Base-by-base conservation (phyloP, 2,888 invertebrate species). In the Alloscopus bannaensis region DNA sequence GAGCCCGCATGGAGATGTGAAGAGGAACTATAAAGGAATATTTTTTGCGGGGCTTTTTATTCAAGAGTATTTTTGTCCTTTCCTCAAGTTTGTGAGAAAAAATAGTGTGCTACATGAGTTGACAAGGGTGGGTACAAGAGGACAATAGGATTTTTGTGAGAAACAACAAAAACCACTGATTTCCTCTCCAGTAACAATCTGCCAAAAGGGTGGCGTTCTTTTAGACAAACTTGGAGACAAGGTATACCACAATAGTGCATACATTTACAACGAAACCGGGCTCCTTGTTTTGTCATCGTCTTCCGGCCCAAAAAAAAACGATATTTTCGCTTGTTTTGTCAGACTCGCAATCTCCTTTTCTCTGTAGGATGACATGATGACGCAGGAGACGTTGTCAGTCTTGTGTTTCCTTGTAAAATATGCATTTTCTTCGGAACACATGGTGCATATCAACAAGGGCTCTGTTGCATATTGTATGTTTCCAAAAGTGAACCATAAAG, bases 341-440 rank as follows among this genome's bases (percentile, higher is more conserved):
- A 60, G 60, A 18, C 8, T 22, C n/a, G 42, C 16, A 13, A 31
- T 62, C 62, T 40, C 22, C 6, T 62, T 62, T 42, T 11, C 1
- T 26, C 2, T 8, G 24, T 24, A 64, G 40, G 45, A 64, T 64
- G 64, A 64, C 45, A 45, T 42, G 64, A 64, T 64, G 42, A 40
- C 42, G 45, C 28, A 42, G 42, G n/a, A 28, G 36, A 36, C 42
- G 42, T 22, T 40, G 40, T 40, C 26, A 16, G 42, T 42, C 64
- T 64, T 45, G 64, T 64, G 42, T 42, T 64, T 45, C 64, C 26
- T 64, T 64, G n/a, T n/a, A n/a, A n/a, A n/a, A n/a, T n/a, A n/a
- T n/a, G n/a, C n/a, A 50, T 22, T 50, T 18, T 50, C 50, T 50
- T 50, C 18, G n/a, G 20, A 50, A 50, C 3, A n/a, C 42, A 18